Evolutionary conservation across 2,888 invertebrate genomes (phyloP).

Genomic region (Dichetophora obliterata): DNA sequence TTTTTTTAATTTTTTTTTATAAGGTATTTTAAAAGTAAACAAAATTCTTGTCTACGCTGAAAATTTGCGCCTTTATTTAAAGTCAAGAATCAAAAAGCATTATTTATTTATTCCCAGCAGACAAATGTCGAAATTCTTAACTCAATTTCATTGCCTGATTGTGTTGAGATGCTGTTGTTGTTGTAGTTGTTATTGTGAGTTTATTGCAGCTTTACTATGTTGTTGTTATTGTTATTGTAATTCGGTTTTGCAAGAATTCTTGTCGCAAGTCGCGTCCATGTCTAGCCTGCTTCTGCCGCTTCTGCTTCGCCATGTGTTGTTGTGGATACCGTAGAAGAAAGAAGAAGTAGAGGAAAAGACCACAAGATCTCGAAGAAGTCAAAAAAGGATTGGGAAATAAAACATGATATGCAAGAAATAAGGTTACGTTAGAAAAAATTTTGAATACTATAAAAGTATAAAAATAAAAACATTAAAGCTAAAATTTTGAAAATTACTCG

Average conservation of each 20-base stretch:
- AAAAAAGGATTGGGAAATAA: no score
- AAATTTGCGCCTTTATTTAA: background rate
- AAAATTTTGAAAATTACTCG: no score
- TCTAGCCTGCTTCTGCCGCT: background rate
- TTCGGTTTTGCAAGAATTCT: conserved; percentile 4
- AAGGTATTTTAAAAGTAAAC: background rate
- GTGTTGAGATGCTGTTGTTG: background rate
- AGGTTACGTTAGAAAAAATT: no score
- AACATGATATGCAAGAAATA: no score
- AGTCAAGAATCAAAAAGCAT: background rate
- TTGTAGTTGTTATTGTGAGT: background rate
- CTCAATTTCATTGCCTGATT: background rate
- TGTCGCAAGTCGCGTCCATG: conserved; percentile 1
- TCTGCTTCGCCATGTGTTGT: no score
- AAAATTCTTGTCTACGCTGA: conserved; percentile 21
- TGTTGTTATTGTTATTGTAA: background rate
- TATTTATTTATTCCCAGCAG: conserved; percentile 18
- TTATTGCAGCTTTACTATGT: background rate
- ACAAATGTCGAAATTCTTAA: background rate
- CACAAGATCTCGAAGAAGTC: no score
- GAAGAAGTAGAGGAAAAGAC: no score
- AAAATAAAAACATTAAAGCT: no score
- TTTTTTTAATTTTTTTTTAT: background rate
- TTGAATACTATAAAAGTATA: no score
- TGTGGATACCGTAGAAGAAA: no score